phyloP scores from a whole-genome alignment of 2,113 vertebrate species.

The Lonchura striata region DNA sequence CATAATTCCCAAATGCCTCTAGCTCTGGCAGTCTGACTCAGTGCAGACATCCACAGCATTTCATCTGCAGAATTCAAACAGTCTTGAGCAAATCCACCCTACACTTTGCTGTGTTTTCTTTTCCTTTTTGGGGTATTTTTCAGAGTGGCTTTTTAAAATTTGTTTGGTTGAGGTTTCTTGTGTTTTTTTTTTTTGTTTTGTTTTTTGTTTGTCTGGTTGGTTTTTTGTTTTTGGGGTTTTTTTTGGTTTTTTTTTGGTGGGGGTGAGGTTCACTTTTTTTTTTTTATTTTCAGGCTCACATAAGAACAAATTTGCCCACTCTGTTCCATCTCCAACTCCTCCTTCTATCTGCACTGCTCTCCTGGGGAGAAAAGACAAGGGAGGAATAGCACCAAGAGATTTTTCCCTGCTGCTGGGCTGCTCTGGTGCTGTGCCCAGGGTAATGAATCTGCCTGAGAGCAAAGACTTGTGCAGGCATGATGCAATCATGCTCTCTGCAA shows the following conservation, averaged over 20 bases:
- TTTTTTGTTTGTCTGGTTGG: too few relatives aligned
- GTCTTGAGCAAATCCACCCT: not conserved
- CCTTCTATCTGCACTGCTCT: not conserved
- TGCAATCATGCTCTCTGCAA: not conserved
- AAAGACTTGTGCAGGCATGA: too few relatives aligned
- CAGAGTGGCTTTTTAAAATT: too few relatives aligned
- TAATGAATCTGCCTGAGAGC: not conserved
- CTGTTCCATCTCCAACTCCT: not conserved
- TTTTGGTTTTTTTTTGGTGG: not conserved
- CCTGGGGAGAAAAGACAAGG: not conserved
- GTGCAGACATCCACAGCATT: not conserved
- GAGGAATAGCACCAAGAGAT: not conserved
- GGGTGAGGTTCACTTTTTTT: not conserved
- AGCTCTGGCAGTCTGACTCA: not conserved
- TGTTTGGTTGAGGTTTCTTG: not conserved
- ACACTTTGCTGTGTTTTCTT: not conserved
- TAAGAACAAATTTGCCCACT: not conserved
- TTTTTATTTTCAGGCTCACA: not conserved
- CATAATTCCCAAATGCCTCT: not conserved
- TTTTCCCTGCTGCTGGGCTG: rapidly evolving
- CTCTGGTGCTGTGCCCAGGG: not conserved
- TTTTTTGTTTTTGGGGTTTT: not conserved
- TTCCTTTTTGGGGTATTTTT: not conserved
- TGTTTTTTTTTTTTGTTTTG: too few relatives aligned
- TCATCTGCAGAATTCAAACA: not conserved